Evolutionary conservation across 2,113 vertebrate genomes (phyloP), one percentile per base, ranked within the genome.

Genomic region (Grammomys surdaster): DNA sequence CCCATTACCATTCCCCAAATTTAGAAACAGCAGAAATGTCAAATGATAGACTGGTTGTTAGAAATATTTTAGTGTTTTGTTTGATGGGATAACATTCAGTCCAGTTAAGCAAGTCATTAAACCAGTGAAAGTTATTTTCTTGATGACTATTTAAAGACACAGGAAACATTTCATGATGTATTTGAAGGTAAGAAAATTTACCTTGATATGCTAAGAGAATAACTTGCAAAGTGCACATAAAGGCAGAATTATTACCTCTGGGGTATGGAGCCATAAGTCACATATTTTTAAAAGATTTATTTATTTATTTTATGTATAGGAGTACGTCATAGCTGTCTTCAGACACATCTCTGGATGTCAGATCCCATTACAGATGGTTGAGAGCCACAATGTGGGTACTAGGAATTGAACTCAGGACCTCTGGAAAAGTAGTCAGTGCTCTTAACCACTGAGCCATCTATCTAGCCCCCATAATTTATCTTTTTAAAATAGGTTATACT

Each of bases 81-180:
- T 22, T 7, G 6, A 16, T 11, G 7, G 24, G 56, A 88, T 58
- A 60, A 75, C 80, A 28, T 70, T 4, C 16, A 91, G n/a, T 2
- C 17, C n/a, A 28, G 1, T 40, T 28, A 76, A 82, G 95, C 84
- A 65, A 54, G 72, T 89, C 36, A 43, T 40, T 85, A 70, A 94
- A 9, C 36, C 20, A 70, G n/a, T 54, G 43, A 51, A 82, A 72
- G 4, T 75, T 88, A 58, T 69, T 86, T 96, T 92, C 48, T 88
- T 94, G 14, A 51, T 65, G 54, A 67, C 56, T 40, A 90, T 77
- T 90, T 88, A 88, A 88, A 95, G 24, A 54, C 56, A 48, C 43
- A 16, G 28, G 33, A 70, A 70, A 54, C 58, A 22, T 43, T 20
- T 90, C n/a, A 60, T 26, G 31, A 40, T 22, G 67, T 22, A 56